Evolutionary conservation across 2,113 vertebrate species (phyloP).

Genomic region (Chroicocephalus ridibundus): DNA sequence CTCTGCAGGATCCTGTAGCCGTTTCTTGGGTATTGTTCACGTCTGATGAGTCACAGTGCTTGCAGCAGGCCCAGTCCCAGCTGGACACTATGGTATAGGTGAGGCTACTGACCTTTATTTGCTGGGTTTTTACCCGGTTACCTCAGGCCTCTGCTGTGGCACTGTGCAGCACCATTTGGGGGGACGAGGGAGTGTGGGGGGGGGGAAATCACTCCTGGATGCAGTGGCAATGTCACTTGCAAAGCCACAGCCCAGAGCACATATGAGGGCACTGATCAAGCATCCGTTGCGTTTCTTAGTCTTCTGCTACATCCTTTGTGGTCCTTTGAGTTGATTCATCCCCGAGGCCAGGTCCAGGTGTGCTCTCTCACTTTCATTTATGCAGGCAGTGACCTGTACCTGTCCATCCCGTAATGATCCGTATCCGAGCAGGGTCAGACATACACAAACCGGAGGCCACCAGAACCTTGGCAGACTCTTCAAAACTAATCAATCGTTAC

Average conservation of each 20-base stretch:
- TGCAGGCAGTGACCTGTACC: not conserved
- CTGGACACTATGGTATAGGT: not conserved
- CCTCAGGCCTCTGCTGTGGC: not conserved
- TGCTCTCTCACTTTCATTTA: not conserved
- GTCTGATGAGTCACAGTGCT: not conserved
- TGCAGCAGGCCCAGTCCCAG: not conserved
- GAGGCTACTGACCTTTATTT: not conserved
- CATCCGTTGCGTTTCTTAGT: not conserved
- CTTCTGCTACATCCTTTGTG: not conserved
- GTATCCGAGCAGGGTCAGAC: not conserved
- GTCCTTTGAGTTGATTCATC: not conserved
- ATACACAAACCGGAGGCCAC: not conserved
- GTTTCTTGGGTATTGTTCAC: conserved; percentile 10
- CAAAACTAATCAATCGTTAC: not conserved
- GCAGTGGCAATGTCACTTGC: not conserved
- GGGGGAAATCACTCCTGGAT: not conserved
- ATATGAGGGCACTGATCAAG: not conserved
- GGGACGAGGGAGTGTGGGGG: not conserved
- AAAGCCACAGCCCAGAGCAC: not conserved
- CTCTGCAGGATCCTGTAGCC: not conserved
- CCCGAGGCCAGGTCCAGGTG: not conserved
- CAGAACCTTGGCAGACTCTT: not conserved
- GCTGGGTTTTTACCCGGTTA: not conserved
- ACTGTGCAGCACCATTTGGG: not conserved
- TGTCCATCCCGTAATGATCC: rapidly evolving